Conservation (phyloP, 2,797 vertebrate species). For the Chiroxiphia lanceolata region DNA sequence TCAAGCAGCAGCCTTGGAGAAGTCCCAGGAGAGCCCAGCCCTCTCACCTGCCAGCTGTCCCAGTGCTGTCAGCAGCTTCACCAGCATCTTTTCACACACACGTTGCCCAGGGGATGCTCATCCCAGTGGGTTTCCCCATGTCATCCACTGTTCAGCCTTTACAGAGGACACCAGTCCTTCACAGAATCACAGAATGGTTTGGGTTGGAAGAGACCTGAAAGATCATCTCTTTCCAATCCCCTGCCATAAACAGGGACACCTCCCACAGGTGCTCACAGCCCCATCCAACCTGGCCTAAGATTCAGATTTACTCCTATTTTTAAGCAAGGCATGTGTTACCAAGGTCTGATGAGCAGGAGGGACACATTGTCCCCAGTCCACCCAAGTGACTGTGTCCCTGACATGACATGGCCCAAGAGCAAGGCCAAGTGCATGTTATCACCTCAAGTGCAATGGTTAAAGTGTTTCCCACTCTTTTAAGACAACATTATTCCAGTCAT, state of each 20-base stretch:
- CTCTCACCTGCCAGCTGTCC: not conserved
- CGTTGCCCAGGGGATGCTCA: fast-evolving
- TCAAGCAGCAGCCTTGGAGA: not conserved
- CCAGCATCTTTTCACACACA: not conserved
- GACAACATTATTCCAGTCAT: not conserved
- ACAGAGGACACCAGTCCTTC: not conserved
- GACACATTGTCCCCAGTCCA: not conserved
- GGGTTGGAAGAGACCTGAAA: not conserved
- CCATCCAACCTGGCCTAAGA: not conserved
- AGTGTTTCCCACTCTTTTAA: not conserved
- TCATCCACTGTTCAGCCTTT: fast-evolving
- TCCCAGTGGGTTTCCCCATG: not conserved
- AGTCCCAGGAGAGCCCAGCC: not conserved
- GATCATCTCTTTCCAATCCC: not conserved
- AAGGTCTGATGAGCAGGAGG: not conserved
- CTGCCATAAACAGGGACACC: not conserved
- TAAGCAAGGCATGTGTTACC: not conserved
- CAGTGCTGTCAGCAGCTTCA: not conserved
- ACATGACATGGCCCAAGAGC: fast-evolving
- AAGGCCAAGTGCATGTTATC: fast-evolving
- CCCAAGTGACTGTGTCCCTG: fast-evolving
- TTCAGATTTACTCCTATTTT: not conserved
- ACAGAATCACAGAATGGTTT: not conserved
- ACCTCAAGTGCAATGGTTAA: not conserved
- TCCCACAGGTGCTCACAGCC: not conserved